Evolutionary conservation across 2,113 vertebrate genomes (phyloP).

Genomic region (Bufo bufo): DNA sequence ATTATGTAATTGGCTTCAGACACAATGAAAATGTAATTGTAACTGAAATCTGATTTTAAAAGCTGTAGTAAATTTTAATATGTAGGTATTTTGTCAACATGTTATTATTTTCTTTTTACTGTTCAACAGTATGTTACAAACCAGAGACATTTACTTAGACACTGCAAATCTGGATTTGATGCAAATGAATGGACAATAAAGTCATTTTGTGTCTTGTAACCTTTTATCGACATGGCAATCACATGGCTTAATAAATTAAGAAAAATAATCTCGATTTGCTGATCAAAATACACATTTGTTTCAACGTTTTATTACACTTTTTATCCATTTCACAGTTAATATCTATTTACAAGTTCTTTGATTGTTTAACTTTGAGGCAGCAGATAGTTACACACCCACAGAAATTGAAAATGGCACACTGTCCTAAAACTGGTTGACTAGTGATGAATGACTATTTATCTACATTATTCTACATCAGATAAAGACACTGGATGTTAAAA

Average conservation of each 20-base stretch:
- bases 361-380: slow-evolving; percentile 74
- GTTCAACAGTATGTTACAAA: neutral
- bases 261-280: slow-evolving; percentile 56
- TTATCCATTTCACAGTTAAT: slow-evolving; percentile 75
- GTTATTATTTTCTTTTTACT: neutral
- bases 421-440: slow-evolving; percentile 78
- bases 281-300: slow-evolving; percentile 61
- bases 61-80: neutral
- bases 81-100: neutral
- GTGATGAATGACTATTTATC: slow-evolving; percentile 68
- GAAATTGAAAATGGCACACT: slow-evolving; percentile 73
- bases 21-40: neutral
- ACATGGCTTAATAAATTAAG: slow-evolving; percentile 28
- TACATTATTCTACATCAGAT: slow-evolving; percentile 55
- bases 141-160: neutral
- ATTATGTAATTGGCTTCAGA: neutral
- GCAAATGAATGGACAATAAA: slow-evolving; percentile 9
- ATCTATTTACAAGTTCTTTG: slow-evolving; percentile 83
- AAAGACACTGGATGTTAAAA: slow-evolving; percentile 46
- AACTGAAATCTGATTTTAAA: neutral
- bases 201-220: slow-evolving; percentile 26
- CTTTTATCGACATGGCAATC: slow-evolving; percentile 9
- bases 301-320: slow-evolving; percentile 70
- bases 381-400: slow-evolving; percentile 79
- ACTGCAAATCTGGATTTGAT: neutral